Evolutionary conservation across 2,113 vertebrate genomes (phyloP).

Genomic region (Tachysurus vachellii): DNA sequence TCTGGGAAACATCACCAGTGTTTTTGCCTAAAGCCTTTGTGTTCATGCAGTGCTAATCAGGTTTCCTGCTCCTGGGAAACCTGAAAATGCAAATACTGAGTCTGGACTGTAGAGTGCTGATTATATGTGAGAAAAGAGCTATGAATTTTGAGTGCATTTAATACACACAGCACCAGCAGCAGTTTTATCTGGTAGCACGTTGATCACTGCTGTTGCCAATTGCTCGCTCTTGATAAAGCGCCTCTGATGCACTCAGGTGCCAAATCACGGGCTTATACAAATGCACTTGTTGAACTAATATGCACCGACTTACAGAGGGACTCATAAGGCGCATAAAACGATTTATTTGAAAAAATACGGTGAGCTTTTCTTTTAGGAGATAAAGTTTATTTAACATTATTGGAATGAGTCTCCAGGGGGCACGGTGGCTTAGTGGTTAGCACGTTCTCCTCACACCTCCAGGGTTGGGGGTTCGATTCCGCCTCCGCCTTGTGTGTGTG

Average conservation of each 20-base stretch:
- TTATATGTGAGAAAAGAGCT: not conserved
- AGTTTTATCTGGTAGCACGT: slow-evolving; percentile 40
- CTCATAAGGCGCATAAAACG: not conserved
- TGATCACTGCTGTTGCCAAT: not conserved
- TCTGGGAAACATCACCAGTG: not conserved
- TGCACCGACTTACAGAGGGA: not conserved
- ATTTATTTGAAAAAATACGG: not conserved
- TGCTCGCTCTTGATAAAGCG: not conserved
- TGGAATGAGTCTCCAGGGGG: not conserved
- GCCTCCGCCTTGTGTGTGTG: too few relatives aligned
- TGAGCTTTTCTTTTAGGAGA: not conserved
- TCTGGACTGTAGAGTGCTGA: not conserved
- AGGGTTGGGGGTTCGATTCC: too few relatives aligned
- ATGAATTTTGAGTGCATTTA: not conserved
- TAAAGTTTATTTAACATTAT: not conserved
- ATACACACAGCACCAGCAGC: not conserved
- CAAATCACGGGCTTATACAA: not conserved
- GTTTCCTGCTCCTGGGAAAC: not conserved
- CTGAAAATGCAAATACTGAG: not conserved
- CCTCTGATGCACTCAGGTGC: not conserved
- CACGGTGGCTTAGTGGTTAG: too few relatives aligned
- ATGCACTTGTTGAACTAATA: not conserved
- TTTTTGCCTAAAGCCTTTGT: not conserved
- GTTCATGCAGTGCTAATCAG: not conserved
- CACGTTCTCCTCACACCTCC: too few relatives aligned